Evolutionary conservation across 2,888 invertebrate genomes (phyloP).

Genomic region (Rhagium mordax): DNA sequence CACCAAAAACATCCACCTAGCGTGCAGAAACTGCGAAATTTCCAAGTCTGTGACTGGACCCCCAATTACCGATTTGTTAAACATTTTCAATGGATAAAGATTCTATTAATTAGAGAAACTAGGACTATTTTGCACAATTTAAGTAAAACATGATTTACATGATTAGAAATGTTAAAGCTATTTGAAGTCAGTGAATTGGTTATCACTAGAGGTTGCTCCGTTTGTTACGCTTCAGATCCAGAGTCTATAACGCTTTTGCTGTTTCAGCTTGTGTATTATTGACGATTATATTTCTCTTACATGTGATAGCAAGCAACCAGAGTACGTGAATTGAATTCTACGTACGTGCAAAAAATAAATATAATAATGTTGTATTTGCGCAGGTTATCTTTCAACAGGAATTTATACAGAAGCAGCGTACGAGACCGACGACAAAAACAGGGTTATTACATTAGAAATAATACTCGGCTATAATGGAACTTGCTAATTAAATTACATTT

Average conservation of each 20-base stretch:
- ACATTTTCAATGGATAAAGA: too few species aligned
- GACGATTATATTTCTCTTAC: neutral
- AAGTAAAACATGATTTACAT: too few species aligned
- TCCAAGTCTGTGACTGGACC: too few species aligned
- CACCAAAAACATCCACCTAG: too few species aligned
- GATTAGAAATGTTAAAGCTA: too few species aligned
- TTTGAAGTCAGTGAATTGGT: too few species aligned
- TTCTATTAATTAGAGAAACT: too few species aligned
- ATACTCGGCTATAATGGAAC: slow-evolving; percentile 7
- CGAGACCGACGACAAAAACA: neutral
- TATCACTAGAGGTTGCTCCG: too few species aligned
- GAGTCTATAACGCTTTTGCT: neutral
- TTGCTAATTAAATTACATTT: slow-evolving; percentile 28
- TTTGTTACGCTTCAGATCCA: neutral
- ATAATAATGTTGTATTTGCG: neutral
- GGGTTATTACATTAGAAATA: neutral
- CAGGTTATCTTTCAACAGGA: neutral
- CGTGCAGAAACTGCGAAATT: too few species aligned
- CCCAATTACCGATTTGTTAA: too few species aligned
- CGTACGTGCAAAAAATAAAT: neutral
- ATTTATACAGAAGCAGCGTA: neutral
- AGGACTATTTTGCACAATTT: too few species aligned
- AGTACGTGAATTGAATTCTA: neutral
- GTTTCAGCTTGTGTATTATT: neutral
- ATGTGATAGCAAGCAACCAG: neutral